Percentiles rank a stretch among this genome's conserved stretches.
Conservation (phyloP, 2,797 vertebrate genomes). For the Denticeps clupeoides region DNA sequence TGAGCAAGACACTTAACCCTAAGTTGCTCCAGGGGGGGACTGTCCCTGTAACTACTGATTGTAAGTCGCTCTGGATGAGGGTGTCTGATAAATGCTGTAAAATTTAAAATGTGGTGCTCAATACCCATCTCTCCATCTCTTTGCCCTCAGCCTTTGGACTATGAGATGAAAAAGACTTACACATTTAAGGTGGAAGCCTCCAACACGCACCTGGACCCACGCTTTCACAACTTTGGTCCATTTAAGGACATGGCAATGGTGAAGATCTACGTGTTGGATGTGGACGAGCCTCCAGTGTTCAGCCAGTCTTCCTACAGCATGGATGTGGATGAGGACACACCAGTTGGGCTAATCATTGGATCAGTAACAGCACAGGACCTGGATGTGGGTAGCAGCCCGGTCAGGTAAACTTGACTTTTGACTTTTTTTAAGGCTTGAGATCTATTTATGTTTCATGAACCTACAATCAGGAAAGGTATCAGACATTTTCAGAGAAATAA, state of each 20-base stretch:
- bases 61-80: too few species aligned
- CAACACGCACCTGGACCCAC: conserved; percentile 81
- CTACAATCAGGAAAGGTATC: too few species aligned
- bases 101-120: too few species aligned
- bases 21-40: too few species aligned
- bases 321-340: conserved; percentile 95
- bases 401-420: conserved; percentile 89
- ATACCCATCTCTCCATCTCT: neutral
- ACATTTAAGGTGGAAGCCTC: conserved; percentile 95
- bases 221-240: conserved; percentile 82
- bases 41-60: too few species aligned
- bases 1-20: too few species aligned
- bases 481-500: too few species aligned
- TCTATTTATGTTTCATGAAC: too few species aligned
- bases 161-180: conserved; percentile 91
- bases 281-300: conserved; percentile 92
- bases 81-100: too few species aligned
- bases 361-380: conserved; percentile 94
- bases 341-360: conserved; percentile 85
- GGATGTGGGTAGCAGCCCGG: conserved; percentile 78
- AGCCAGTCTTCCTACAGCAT: conserved; percentile 83
- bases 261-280: conserved; percentile 89
- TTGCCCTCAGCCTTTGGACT: conserved; percentile 73
- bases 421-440: too few species aligned
- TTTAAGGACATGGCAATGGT: conserved; percentile 96